Percentiles rank a stretch among this genome's conserved stretches.
Evolutionary conservation across 2,797 vertebrate genomes (phyloP).

Genomic region (Menidia menidia): DNA sequence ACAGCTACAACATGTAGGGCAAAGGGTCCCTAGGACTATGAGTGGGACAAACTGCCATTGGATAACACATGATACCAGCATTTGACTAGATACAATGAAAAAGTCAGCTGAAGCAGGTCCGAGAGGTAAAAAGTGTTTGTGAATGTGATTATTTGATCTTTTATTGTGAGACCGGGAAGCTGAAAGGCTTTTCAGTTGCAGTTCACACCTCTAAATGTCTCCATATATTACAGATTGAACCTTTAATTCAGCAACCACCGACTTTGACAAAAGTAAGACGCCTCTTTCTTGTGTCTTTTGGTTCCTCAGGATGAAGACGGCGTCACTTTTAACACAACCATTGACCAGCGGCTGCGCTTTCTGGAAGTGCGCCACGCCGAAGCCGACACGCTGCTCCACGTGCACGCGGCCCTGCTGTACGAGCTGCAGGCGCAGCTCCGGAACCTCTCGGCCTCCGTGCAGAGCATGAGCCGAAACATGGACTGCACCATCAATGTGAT

Average conservation of each 20-base stretch:
- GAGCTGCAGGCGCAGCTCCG: conserved; percentile 82
- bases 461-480: conserved; percentile 54
- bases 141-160: too few species aligned
- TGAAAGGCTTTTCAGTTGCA: background rate
- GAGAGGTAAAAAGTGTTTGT: too few species aligned
- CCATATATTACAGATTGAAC: background rate
- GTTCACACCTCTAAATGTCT: background rate
- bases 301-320: conserved; percentile 74
- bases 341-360: conserved; percentile 74
- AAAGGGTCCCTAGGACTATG: too few species aligned
- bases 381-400: conserved; percentile 76
- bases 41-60: too few species aligned
- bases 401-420: conserved; percentile 80
- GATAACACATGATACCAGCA: too few species aligned
- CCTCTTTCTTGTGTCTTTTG: background rate
- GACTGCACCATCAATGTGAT: conserved; percentile 73
- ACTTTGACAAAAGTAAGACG: background rate
- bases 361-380: conserved; percentile 77
- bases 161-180: too few species aligned
- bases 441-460: conserved; percentile 78
- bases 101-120: too few species aligned
- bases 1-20: too few species aligned
- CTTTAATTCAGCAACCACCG: background rate
- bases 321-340: conserved; percentile 58
- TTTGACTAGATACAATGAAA: too few species aligned